These are phyloP conservation scores for Rhagoletis pomonella DNA, from an alignment of 1,140 invertebrate species.

Conservation along the genomic window DNA sequence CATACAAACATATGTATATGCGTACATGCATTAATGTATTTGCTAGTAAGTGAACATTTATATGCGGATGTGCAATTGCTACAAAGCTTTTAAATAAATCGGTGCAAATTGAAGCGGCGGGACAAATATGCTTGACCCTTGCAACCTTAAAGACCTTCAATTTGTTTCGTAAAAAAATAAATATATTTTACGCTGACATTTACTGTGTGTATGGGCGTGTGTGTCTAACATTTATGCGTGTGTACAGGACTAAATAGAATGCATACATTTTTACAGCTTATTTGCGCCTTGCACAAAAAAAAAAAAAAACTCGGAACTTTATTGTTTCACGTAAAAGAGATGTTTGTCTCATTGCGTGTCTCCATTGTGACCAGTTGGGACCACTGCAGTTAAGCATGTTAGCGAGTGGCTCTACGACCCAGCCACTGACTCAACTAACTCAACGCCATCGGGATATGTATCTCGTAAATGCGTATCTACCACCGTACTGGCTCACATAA, in stretches of 20 bases:
- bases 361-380: conserved; percentile 17
- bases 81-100: conserved; percentile 43
- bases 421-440: not conserved
- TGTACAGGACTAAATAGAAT: not conserved
- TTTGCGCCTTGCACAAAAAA: conserved; percentile 20
- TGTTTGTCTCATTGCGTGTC: conserved; percentile 26
- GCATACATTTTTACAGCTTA: conserved; percentile 45
- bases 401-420: not conserved
- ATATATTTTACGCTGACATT: not conserved
- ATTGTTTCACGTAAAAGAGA: conserved; percentile 45
- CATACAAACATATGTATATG: conserved; percentile 18
- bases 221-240: not conserved
- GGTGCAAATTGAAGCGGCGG: conserved; percentile 46
- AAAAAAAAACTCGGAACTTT: conserved; percentile 20
- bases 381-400: not conserved
- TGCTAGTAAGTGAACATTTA: not conserved
- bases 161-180: not conserved
- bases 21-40: not conserved
- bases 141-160: conserved; percentile 1
- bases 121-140: conserved; percentile 34
- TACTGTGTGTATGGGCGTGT: not conserved
- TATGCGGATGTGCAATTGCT: conserved; percentile 25
- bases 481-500: not conserved
- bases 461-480: conserved; percentile 34
- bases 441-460: not conserved